Percentiles rank a stretch among this genome's conserved stretches.
Evolutionary conservation across 2,797 vertebrate genomes (phyloP).

Genomic region (Glossophaga mutica): DNA sequence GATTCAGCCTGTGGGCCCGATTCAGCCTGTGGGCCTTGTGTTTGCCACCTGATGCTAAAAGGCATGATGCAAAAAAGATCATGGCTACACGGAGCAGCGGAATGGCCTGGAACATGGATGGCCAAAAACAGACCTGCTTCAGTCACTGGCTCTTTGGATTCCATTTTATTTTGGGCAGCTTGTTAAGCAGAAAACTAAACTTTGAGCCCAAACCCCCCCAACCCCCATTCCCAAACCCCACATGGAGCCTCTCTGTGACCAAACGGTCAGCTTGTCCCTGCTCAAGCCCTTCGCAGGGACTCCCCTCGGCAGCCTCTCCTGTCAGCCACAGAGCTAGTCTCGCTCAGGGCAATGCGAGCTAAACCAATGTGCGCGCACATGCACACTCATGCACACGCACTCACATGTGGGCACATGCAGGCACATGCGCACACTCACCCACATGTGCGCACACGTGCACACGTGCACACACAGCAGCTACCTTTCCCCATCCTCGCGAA

Average conservation of each 20-base stretch:
- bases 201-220: neutral
- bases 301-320: neutral
- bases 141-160: neutral
- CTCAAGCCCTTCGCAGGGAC: neutral
- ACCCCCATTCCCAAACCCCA: neutral
- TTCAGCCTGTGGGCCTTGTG: no score
- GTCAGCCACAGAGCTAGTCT: neutral
- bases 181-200: neutral
- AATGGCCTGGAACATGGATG: neutral
- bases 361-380: rapidly evolving
- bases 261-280: neutral
- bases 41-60: neutral
- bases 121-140: neutral
- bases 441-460: rapidly evolving
- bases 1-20: rapidly evolving
- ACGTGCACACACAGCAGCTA: neutral
- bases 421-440: neutral
- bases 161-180: neutral
- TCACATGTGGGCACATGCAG: rapidly evolving
- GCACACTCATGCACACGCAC: neutral
- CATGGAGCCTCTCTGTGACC: neutral
- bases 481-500: neutral
- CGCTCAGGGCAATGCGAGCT: neutral
- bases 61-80: neutral
- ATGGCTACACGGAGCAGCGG: neutral